phyloP scores from a whole-genome alignment of 2,113 vertebrate genomes.

The Lepisosteus osseus region DNA sequence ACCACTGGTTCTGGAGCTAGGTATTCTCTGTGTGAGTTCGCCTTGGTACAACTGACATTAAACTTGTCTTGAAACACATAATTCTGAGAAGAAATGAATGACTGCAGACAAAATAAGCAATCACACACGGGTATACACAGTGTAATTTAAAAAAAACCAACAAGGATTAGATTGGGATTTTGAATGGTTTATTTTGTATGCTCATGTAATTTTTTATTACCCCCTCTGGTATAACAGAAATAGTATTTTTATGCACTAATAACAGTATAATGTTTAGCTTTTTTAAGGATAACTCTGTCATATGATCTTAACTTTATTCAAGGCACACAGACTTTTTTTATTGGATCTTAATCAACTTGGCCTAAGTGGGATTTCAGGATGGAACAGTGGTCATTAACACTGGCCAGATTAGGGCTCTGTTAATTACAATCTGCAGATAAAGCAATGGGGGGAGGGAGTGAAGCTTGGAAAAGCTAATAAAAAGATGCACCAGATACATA shows the following conservation, averaged over 20 bases:
- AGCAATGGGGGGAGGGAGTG: conserved; percentile 45
- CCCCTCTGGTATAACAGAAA: background rate
- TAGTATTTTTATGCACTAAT: background rate
- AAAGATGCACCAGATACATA: conserved; percentile 22
- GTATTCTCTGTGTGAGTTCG: background rate
- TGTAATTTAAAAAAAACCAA: background rate
- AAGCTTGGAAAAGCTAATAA: background rate
- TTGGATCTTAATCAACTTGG: conserved; percentile 77
- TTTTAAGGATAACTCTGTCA: conserved; percentile 26
- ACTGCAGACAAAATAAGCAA: background rate
- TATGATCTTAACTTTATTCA: conserved; percentile 46
- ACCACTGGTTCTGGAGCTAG: background rate
- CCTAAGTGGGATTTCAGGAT: conserved; percentile 78
- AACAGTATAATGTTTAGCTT: background rate
- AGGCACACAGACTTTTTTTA: conserved; percentile 75
- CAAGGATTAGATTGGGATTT: too few relatives aligned
- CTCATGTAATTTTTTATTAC: too few relatives aligned
- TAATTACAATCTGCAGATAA: conserved; percentile 81
- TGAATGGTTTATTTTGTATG: too few relatives aligned
- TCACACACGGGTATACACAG: too few relatives aligned
- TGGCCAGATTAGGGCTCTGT: conserved; percentile 75
- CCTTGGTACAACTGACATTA: background rate
- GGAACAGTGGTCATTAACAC: conserved; percentile 81
- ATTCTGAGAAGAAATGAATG: too few relatives aligned
- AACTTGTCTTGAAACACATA: conserved; percentile 1